Conservation (phyloP, 2,888 invertebrate genomes). For the Brassicogethes aeneus region DNA sequence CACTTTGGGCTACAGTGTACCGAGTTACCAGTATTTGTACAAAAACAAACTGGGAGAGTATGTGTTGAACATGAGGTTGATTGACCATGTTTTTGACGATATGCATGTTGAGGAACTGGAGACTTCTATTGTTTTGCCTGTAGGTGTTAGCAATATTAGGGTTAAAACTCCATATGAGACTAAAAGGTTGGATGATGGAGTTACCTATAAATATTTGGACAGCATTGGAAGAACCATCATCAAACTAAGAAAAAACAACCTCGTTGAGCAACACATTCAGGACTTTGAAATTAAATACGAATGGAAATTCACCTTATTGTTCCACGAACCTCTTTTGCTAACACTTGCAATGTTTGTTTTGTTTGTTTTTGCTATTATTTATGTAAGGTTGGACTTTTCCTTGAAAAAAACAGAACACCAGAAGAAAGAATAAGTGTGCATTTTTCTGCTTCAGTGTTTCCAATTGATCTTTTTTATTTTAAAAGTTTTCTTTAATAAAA, state of each 20-base stretch:
- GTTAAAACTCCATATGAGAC: slow-evolving; percentile 76
- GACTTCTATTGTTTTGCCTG: slow-evolving; percentile 88
- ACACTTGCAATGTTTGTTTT: slow-evolving; percentile 80
- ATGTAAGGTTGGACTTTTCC: slow-evolving; percentile 93
- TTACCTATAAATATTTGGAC: slow-evolving; percentile 92
- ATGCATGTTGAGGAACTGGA: slow-evolving; percentile 87
- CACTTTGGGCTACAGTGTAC: slow-evolving; percentile 85
- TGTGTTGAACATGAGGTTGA: slow-evolving; percentile 82
- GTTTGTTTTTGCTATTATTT: slow-evolving; percentile 86
- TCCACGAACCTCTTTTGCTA: slow-evolving; percentile 89
- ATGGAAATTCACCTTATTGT: slow-evolving; percentile 75
- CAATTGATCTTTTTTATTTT: neutral
- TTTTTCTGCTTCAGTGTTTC: slow-evolving; percentile 5
- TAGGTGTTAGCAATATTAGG: slow-evolving; percentile 78
- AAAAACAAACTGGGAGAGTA: slow-evolving; percentile 65
- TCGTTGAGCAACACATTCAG: slow-evolving; percentile 95
- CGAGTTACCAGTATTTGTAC: slow-evolving; percentile 92
- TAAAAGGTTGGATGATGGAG: slow-evolving; percentile 59
- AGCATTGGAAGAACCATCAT: slow-evolving; percentile 88
- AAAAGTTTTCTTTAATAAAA: neutral
- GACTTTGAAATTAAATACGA: slow-evolving; percentile 85
- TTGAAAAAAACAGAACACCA: slow-evolving; percentile 48
- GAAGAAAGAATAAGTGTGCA: slow-evolving; percentile 42
- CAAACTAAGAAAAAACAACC: slow-evolving; percentile 67
- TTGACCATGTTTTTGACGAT: slow-evolving; percentile 96